These are phyloP conservation scores for Atta texana DNA, from an alignment of 1,140 invertebrate genomes.

Conservation along the genomic window DNA sequence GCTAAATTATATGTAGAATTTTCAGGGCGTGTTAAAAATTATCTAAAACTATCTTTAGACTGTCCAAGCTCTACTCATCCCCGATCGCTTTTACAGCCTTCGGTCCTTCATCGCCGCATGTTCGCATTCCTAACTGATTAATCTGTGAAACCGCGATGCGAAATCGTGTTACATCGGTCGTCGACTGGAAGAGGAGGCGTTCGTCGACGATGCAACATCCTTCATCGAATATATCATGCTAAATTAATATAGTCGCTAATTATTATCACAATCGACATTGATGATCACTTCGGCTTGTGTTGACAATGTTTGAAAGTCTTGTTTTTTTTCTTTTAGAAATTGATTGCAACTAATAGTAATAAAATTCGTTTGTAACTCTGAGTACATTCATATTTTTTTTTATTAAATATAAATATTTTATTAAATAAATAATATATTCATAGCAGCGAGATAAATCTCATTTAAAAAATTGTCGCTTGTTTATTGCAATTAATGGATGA, in stretches of 20 bases:
- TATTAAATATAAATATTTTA: not conserved
- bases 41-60: not conserved
- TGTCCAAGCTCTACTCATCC: not conserved
- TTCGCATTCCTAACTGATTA: slow-evolving; percentile 72
- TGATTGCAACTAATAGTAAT: not conserved
- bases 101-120: slow-evolving; percentile 42
- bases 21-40: not conserved
- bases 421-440: not conserved
- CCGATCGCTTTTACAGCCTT: not conserved
- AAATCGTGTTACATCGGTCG: slow-evolving; percentile 3
- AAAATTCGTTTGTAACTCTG: not conserved
- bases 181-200: slow-evolving; percentile 24
- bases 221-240: not conserved
- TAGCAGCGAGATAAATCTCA: not conserved
- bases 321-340: not conserved
- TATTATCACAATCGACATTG: not conserved
- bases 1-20: not conserved
- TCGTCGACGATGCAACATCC: not conserved
- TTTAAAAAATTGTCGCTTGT: not conserved
- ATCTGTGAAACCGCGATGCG: slow-evolving; percentile 50
- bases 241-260: not conserved
- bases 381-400: not conserved
- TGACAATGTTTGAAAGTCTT: not conserved
- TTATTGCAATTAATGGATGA: not conserved
- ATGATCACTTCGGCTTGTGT: not conserved